phyloP scores from a whole-genome alignment of 2,113 vertebrate genomes.

The Platysternon megacephalum region DNA sequence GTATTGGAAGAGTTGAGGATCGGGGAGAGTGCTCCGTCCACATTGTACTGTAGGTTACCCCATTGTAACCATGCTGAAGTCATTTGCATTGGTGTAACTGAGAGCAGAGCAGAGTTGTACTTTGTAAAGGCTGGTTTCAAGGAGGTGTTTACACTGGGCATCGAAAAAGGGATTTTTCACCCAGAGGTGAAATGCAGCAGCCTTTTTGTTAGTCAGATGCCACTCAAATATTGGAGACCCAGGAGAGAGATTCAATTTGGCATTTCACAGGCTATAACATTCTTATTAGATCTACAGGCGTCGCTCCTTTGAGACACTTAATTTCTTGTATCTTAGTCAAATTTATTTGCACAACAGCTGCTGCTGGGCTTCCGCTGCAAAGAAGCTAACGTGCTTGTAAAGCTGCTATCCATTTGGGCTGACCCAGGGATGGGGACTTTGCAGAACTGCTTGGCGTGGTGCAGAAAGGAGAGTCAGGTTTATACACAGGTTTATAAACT shows the following conservation, averaged over 20 bases:
- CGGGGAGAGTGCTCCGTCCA: neutral
- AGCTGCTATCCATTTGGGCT: neutral
- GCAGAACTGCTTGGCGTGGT: neutral
- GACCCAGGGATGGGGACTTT: neutral
- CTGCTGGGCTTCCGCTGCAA: neutral
- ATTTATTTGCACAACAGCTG: neutral
- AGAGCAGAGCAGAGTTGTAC: no score
- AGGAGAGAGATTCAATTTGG: neutral
- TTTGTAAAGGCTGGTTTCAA: neutral
- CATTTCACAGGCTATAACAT: neutral
- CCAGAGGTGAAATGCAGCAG: neutral
- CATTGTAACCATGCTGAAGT: no score
- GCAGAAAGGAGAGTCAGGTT: neutral
- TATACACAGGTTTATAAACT: neutral
- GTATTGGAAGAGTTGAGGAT: neutral
- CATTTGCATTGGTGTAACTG: no score
- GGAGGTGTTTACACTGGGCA: neutral
- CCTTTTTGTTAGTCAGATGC: neutral
- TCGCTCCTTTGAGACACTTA: neutral
- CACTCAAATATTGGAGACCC: neutral
- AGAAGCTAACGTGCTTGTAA: neutral
- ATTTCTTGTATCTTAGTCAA: neutral
- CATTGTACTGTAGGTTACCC: no score
- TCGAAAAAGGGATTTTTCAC: neutral
- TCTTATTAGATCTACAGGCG: neutral